Evolutionary conservation across 2,888 invertebrate genomes (phyloP).

Genomic region (Syrista parreyssii): DNA sequence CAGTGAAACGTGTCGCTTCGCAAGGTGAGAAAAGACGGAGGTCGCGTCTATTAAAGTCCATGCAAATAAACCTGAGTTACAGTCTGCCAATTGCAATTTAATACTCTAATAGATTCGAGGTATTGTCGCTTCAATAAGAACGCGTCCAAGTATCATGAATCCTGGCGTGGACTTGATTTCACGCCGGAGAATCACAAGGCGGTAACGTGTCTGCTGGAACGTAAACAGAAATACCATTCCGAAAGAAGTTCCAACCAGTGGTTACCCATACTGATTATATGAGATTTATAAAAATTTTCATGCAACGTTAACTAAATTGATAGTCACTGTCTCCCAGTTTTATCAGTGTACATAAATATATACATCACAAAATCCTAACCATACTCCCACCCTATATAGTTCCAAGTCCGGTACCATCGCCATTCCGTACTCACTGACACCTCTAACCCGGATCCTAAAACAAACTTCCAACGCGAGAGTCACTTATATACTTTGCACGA

Average conservation of each 20-base stretch:
- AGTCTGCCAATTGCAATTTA: neutral
- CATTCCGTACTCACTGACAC: neutral
- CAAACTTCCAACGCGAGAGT: neutral
- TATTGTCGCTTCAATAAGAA: neutral
- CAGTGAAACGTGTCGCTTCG: neutral
- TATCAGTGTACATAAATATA: neutral
- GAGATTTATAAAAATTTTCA: neutral
- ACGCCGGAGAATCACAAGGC: neutral
- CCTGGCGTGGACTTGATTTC: neutral
- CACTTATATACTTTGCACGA: no score
- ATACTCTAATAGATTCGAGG: neutral
- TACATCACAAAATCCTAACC: neutral
- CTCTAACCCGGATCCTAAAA: neutral
- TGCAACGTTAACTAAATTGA: neutral
- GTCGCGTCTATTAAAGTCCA: neutral
- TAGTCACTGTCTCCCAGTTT: neutral
- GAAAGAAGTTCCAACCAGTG: neutral
- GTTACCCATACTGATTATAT: neutral
- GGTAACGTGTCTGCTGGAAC: neutral
- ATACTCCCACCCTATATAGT: neutral
- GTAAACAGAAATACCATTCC: neutral
- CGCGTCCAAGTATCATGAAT: neutral
- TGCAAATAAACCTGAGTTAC: neutral
- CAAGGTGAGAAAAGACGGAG: neutral
- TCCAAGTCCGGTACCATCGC: neutral